Evolutionary conservation across 2,797 vertebrate species (phyloP).

Genomic region (Sarcophilus harrisii): DNA sequence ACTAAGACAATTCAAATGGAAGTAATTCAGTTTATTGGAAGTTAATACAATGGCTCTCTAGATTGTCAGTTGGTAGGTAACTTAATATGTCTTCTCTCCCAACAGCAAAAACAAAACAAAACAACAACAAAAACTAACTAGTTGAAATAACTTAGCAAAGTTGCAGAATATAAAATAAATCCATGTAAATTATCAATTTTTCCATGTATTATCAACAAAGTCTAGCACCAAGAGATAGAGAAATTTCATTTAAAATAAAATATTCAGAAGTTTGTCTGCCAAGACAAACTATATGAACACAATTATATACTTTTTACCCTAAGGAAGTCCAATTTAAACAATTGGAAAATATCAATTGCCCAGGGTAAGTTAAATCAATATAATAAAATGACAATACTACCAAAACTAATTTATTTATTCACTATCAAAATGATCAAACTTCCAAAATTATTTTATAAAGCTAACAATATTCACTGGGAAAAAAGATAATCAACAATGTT

Average conservation of each 20-base stretch:
- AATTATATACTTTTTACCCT: neutral
- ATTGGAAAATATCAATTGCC: neutral
- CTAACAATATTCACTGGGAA: neutral
- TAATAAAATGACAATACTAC: neutral
- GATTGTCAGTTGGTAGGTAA: neutral
- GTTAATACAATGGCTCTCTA: neutral
- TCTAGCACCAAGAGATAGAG: neutral
- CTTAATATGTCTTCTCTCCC: neutral
- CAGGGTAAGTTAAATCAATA: neutral
- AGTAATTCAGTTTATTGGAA: neutral
- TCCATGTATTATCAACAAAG: neutral
- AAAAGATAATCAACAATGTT: neutral
- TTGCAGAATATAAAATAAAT: neutral
- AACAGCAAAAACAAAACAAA: too few species aligned
- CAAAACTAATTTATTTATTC: neutral
- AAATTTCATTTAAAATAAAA: neutral
- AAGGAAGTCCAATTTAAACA: neutral
- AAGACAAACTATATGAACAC: neutral
- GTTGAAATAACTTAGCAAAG: too few species aligned
- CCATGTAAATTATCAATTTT: neutral
- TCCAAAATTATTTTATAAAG: neutral
- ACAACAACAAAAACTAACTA: neutral
- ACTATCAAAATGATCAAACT: neutral
- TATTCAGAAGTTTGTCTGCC: neutral
- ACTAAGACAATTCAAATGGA: neutral